These are phyloP conservation scores for Crocuta crocuta DNA, from an alignment of 2,113 vertebrate species.

Conservation along the genomic window DNA sequence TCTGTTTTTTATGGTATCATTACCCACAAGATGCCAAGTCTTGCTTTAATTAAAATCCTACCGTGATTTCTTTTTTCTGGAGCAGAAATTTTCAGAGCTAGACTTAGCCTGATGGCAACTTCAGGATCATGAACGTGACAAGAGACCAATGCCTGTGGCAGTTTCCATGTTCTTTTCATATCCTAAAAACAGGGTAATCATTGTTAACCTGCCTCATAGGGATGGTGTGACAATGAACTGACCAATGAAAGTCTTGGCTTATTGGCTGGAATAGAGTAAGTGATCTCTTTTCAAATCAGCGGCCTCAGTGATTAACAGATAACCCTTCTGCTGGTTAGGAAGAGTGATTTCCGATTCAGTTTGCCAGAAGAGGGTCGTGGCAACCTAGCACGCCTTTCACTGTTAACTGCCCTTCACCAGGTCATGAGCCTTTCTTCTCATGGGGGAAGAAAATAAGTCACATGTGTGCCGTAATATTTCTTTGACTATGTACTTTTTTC, in stretches of 20 bases:
- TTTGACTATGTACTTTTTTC: background rate
- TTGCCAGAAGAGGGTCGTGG: background rate
- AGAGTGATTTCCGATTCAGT: background rate
- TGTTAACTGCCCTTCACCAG: background rate
- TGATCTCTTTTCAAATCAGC: background rate
- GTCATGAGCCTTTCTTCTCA: background rate
- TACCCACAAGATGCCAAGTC: background rate
- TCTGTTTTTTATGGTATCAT: background rate
- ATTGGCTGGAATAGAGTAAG: background rate
- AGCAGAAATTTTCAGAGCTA: background rate
- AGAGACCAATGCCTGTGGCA: background rate
- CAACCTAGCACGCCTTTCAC: background rate
- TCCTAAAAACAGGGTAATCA: background rate
- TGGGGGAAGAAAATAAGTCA: background rate
- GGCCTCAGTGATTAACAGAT: background rate
- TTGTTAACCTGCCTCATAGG: background rate
- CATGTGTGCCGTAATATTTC: background rate
- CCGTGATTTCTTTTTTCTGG: background rate
- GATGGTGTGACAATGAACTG: background rate
- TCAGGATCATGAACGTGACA: background rate
- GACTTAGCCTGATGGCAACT: background rate
- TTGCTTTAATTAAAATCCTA: slow-evolving; percentile 11
- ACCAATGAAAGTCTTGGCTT: background rate
- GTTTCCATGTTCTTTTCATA: background rate
- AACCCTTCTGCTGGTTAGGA: background rate